These are phyloP conservation scores for Xyrauchen texanus DNA, from an alignment of 2,113 vertebrate species.

Conservation along the genomic window DNA sequence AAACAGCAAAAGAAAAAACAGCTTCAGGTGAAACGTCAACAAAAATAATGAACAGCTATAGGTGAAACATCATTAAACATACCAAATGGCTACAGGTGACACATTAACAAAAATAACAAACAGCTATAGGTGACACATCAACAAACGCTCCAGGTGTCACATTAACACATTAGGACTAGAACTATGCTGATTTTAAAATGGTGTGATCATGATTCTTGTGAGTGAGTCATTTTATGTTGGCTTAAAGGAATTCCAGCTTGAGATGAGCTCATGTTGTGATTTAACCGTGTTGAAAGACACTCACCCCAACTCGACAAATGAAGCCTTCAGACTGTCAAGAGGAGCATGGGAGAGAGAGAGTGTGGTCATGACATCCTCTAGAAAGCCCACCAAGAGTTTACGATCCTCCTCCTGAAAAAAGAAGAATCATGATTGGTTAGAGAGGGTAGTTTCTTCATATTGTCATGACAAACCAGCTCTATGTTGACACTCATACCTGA, in stretches of 20 bases:
- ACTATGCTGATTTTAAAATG: too few relatives aligned
- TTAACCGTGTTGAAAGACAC: conserved; percentile 29
- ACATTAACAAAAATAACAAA: too few relatives aligned
- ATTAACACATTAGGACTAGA: too few relatives aligned
- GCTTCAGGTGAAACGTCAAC: too few relatives aligned
- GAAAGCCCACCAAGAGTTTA: conserved; percentile 93
- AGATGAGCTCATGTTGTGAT: conserved; percentile 19
- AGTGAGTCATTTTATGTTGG: neutral
- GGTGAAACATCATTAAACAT: too few relatives aligned
- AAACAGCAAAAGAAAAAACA: too few relatives aligned
- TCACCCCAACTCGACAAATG: conserved; percentile 98
- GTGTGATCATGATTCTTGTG: too few relatives aligned
- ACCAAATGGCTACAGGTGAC: too few relatives aligned
- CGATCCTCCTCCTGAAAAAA: conserved; percentile 92
- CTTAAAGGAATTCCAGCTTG: neutral
- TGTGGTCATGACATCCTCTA: conserved; percentile 98
- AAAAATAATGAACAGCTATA: too few relatives aligned
- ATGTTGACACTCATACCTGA: conserved; percentile 79
- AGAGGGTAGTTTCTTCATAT: neutral
- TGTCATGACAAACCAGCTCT: neutral
- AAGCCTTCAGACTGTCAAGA: conserved; percentile 95
- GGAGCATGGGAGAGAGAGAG: conserved; percentile 93
- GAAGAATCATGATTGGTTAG: conserved; percentile 29
- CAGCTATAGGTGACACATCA: too few relatives aligned
- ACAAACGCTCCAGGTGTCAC: too few relatives aligned